phyloP scores from a whole-genome alignment of 2,113 vertebrate species.

The Macaca fascicularis region T2T-MFA8v1.1 NC_088375.1:54667001-54667500 shows the following conservation, averaged over 20 bases:
- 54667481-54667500: background rate
- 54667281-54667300: background rate
- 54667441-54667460: background rate
- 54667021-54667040: background rate
- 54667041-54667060: background rate
- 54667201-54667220: background rate
- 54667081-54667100: background rate
- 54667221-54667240: background rate
- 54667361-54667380: background rate
- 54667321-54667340: background rate
- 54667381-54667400: background rate
- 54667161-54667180: background rate
- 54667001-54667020: background rate
- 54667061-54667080: background rate
- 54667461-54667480: background rate
- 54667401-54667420: background rate
- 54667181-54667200: background rate
- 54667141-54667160: background rate
- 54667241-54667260: background rate
- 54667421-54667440: background rate
- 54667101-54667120: background rate
- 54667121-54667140: background rate
- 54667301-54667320: background rate
- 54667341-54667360: too few relatives aligned
- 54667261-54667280: background rate